Conservation (phyloP, 2,113 vertebrate genomes). For the Podarcis raffonei region DNA sequence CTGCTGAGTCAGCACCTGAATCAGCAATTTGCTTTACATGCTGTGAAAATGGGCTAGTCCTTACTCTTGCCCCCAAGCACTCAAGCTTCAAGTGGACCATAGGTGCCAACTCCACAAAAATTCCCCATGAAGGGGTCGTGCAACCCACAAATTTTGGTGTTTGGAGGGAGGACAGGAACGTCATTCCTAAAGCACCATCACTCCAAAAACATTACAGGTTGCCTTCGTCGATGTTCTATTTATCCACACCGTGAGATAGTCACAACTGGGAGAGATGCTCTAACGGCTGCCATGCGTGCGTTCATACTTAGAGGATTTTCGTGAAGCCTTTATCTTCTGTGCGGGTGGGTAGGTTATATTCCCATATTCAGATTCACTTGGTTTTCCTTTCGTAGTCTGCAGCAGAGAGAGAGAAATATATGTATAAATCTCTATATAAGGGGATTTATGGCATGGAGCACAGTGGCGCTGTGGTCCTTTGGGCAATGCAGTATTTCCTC, state of each 20-base stretch:
- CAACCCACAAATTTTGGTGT: too few relatives aligned
- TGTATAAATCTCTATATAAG: too few relatives aligned
- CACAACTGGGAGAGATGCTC: neutral
- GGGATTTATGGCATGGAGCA: too few relatives aligned
- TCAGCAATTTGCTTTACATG: neutral
- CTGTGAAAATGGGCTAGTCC: neutral
- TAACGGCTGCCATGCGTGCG: neutral
- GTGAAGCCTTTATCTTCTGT: slow-evolving; percentile 76
- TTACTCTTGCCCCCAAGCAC: neutral
- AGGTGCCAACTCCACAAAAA: too few relatives aligned
- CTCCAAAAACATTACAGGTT: neutral
- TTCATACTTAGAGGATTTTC: slow-evolving; percentile 89
- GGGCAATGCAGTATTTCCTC: too few relatives aligned
- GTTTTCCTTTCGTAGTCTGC: slow-evolving; percentile 75
- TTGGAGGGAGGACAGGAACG: neutral
- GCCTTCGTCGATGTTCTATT: neutral
- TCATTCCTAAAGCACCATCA: neutral
- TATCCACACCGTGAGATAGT: neutral
- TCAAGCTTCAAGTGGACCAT: too few relatives aligned
- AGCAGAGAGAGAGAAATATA: slow-evolving; percentile 1
- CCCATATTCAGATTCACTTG: slow-evolving; percentile 87
- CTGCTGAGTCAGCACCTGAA: neutral
- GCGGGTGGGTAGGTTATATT: slow-evolving; percentile 84
- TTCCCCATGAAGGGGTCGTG: too few relatives aligned
- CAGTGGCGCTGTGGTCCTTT: neutral